phyloP scores from a whole-genome alignment of 2,113 vertebrate species.

The Marmota flaviventris region DNA sequence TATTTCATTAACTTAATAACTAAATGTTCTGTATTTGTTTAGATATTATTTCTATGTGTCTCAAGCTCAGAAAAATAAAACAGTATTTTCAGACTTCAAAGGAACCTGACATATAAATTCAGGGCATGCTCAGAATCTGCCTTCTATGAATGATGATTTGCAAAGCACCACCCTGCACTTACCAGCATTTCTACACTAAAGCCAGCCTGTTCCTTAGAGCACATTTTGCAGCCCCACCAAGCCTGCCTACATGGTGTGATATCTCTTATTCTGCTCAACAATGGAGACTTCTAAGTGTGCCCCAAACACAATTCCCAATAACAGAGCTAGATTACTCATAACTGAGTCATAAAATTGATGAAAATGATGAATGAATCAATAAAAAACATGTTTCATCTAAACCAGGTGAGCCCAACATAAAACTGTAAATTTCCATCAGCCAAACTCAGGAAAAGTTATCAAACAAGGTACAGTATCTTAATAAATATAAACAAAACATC shows the following conservation, averaged over 20 bases:
- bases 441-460: neutral
- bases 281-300: neutral
- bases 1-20: neutral
- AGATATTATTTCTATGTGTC: neutral
- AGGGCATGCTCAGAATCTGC: neutral
- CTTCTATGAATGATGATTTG: neutral
- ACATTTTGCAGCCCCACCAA: neutral
- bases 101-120: neutral
- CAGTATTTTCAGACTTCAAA: constrained; percentile 13
- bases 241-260: neutral
- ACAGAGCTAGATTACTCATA: neutral
- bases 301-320: neutral
- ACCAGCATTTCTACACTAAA: neutral
- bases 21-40: neutral
- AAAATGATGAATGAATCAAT: neutral
- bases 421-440: constrained; percentile 7
- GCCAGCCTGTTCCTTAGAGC: neutral
- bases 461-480: neutral
- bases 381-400: constrained; percentile 56
- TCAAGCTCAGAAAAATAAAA: constrained; percentile 1
- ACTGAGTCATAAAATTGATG: constrained; percentile 3
- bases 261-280: neutral
- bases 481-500: neutral
- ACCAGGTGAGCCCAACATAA: neutral
- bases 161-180: neutral